Evolutionary conservation across 2,113 vertebrate species (phyloP).

Genomic region (Odontophorus gujanensis): DNA sequence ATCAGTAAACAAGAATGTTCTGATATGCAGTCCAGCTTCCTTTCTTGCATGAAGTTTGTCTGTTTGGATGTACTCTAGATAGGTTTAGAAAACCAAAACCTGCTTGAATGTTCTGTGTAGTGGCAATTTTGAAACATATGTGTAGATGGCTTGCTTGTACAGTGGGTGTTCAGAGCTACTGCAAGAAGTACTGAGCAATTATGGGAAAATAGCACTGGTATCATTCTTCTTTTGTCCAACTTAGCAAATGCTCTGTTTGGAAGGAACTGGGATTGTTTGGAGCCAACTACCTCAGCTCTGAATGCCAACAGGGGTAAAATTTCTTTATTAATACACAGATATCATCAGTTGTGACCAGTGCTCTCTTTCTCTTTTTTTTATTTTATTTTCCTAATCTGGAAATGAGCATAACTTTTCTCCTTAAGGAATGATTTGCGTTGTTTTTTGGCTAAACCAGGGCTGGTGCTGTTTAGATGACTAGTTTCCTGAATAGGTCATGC

Average conservation of each 20-base stretch:
- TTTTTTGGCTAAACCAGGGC: background rate
- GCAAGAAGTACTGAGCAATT: background rate
- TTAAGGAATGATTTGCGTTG: background rate
- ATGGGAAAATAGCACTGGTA: background rate
- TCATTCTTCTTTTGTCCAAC: background rate
- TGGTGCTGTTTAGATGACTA: background rate
- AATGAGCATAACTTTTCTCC: background rate
- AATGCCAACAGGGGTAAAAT: background rate
- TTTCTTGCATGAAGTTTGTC: background rate
- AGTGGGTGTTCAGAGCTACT: background rate
- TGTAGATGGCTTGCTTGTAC: background rate
- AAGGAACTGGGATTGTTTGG: background rate
- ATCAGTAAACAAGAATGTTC: background rate
- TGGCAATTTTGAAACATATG: background rate
- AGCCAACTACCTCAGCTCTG: background rate
- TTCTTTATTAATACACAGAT: background rate
- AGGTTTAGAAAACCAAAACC: slow-evolving; percentile 1
- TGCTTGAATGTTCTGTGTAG: background rate
- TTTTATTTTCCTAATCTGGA: background rate
- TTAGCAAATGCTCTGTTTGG: background rate
- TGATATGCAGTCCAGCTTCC: background rate
- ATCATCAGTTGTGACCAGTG: background rate
- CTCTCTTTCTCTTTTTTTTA: background rate
- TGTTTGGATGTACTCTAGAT: background rate
- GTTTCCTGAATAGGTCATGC: background rate